phyloP scores from a whole-genome alignment of 1,140 invertebrate species.

The Andrena cerasifolii region DNA sequence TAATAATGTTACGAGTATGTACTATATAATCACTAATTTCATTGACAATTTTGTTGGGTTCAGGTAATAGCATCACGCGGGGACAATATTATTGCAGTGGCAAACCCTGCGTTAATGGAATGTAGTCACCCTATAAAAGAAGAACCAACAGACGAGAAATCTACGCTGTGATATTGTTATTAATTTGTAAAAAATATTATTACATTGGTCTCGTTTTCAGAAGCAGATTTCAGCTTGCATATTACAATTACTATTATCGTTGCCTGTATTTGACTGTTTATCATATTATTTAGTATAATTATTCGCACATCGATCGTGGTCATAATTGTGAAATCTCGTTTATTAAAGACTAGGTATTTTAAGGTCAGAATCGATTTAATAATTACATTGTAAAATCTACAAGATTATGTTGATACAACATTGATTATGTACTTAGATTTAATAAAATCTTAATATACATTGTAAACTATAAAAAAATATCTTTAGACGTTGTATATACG shows the following conservation, averaged over 20 bases:
- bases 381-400: neutral
- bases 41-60: slow-evolving; percentile 34
- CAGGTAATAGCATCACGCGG: slow-evolving; percentile 92
- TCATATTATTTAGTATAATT: neutral
- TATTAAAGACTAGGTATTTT: neutral
- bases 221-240: slow-evolving; percentile 12
- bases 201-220: slow-evolving; percentile 8
- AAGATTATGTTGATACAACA: neutral
- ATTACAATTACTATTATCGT: slow-evolving; percentile 32
- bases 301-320: neutral
- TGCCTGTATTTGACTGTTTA: neutral
- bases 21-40: neutral
- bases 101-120: slow-evolving; percentile 89
- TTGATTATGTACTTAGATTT: slow-evolving; percentile 1
- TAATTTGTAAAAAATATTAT: slow-evolving; percentile 52
- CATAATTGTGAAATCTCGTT: neutral
- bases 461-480: slow-evolving; percentile 9
- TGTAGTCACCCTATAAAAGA: slow-evolving; percentile 80
- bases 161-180: slow-evolving; percentile 74
- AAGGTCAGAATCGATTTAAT: neutral
- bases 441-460: slow-evolving; percentile 1
- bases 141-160: slow-evolving; percentile 75
- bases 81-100: slow-evolving; percentile 93
- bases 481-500: slow-evolving; percentile 21
- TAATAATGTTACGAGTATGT: neutral